phyloP scores from a whole-genome alignment of 2,888 invertebrate genomes.

The Tanytarsus gracilentus region DNA sequence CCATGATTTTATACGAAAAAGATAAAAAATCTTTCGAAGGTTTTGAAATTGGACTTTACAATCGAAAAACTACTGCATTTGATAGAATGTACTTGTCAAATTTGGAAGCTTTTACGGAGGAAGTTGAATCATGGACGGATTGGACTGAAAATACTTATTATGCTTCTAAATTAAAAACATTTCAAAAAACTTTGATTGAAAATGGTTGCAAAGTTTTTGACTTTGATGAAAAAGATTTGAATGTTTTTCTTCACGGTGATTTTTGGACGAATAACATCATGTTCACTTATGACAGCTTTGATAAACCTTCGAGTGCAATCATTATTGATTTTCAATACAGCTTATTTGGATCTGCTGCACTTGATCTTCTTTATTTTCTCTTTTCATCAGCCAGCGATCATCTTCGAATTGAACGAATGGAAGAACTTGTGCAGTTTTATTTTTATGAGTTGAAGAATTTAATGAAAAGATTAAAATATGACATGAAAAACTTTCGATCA shows the following conservation, averaged over 20 bases:
- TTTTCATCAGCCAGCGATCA: constrained; percentile 1
- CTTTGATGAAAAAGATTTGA: not conserved
- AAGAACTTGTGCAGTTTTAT: constrained; percentile 14
- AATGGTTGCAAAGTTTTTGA: constrained; percentile 9
- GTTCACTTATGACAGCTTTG: not conserved
- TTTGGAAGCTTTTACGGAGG: not conserved
- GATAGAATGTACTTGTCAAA: not conserved
- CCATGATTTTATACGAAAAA: not conserved
- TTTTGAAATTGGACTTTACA: constrained; percentile 6
- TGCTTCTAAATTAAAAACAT: not conserved
- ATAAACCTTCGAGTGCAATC: not conserved
- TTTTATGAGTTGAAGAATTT: constrained; percentile 13
- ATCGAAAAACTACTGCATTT: constrained; percentile 3
- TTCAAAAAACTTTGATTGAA: not conserved
- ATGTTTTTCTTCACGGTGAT: constrained; percentile 17
- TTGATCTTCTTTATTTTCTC: constrained; percentile 21
- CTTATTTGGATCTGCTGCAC: constrained; percentile 6
- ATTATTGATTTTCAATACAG: constrained; percentile 17
- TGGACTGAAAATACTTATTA: constrained; percentile 1
- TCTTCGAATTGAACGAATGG: constrained; percentile 6
- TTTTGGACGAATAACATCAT: constrained; percentile 24
- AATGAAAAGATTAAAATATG: not conserved
- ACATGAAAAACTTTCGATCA: constrained; percentile 8
- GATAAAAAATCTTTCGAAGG: not conserved
- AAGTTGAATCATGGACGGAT: not conserved